phyloP scores from a whole-genome alignment of 2,797 vertebrate species.

The Garrulus glandarius region DNA sequence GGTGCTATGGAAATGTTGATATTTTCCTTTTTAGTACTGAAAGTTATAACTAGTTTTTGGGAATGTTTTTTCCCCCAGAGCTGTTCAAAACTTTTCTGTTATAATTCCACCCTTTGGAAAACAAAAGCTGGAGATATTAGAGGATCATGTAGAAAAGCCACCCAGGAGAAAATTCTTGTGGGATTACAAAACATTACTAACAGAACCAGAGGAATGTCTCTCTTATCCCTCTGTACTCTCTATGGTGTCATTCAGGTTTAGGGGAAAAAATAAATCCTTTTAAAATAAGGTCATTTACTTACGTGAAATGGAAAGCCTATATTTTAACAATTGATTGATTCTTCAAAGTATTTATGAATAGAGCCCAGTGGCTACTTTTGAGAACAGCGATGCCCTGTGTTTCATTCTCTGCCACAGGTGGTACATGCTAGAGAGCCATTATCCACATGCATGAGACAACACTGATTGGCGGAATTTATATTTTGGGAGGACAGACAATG shows the following conservation, averaged over 20 bases:
- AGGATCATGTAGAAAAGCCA: not conserved
- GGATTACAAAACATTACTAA: not conserved
- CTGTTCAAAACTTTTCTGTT: not conserved
- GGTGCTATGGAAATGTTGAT: not conserved
- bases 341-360: not conserved
- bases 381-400: not conserved
- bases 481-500: not conserved
- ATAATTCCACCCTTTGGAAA: not conserved
- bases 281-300: not conserved
- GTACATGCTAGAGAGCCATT: not conserved
- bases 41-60: not conserved
- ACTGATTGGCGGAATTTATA: not conserved
- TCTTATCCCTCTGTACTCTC: not conserved
- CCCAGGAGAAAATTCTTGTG: fast-evolving
- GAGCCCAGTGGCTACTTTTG: not conserved
- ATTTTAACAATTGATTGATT: not conserved
- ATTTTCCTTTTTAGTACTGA: not conserved
- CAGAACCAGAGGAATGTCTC: not conserved
- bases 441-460: not conserved
- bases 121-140: not conserved
- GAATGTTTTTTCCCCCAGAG: fast-evolving
- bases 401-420: not conserved
- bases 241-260: not conserved
- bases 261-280: not conserved
- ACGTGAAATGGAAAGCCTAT: not conserved